Percentiles rank a stretch among this genome's conserved stretches.
phyloP scores from a whole-genome alignment of 64 coral and sea anemone genomes.

The Astreopora myriophthalma region DNA sequence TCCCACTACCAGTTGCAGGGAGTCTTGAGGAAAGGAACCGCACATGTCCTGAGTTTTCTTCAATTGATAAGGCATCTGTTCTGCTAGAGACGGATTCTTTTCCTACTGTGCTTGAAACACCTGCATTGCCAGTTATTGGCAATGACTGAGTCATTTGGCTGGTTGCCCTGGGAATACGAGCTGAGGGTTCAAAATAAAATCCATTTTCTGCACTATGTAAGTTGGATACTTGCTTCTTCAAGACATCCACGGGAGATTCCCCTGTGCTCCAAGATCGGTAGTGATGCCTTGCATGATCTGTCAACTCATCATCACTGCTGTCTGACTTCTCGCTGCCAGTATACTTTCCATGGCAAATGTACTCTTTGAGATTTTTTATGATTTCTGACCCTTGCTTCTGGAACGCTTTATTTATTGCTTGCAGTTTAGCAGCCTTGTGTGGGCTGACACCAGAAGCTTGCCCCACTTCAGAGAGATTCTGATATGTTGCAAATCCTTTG shows the following conservation, averaged over 20 bases:
- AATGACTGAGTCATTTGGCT: background rate
- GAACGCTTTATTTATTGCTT: background rate
- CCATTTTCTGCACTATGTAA: background rate
- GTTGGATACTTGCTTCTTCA: background rate
- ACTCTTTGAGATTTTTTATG: conserved; percentile 11
- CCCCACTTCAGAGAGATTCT: background rate
- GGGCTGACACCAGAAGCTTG: background rate
- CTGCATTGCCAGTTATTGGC: background rate
- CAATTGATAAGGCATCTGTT: conserved; percentile 54
- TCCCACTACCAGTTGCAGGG: conserved; percentile 86
- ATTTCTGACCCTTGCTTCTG: conserved; percentile 30
- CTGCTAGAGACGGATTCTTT: conserved; percentile 17
- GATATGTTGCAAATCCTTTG: conserved; percentile 72
- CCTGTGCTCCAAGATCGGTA: background rate
- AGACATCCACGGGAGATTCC: conserved; percentile 17
- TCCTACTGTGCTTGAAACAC: background rate
- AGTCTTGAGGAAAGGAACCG: conserved; percentile 92
- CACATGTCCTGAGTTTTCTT: conserved; percentile 78
- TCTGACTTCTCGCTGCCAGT: conserved; percentile 9
- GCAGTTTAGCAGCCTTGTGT: conserved; percentile 21
- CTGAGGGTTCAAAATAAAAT: background rate
- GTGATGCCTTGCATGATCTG: background rate
- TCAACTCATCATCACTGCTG: conserved; percentile 13
- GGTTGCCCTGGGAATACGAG: background rate
- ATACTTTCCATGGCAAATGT: conserved; percentile 25